Conservation (phyloP, 2,888 invertebrate genomes). For the Phymatocera aterrima region DNA sequence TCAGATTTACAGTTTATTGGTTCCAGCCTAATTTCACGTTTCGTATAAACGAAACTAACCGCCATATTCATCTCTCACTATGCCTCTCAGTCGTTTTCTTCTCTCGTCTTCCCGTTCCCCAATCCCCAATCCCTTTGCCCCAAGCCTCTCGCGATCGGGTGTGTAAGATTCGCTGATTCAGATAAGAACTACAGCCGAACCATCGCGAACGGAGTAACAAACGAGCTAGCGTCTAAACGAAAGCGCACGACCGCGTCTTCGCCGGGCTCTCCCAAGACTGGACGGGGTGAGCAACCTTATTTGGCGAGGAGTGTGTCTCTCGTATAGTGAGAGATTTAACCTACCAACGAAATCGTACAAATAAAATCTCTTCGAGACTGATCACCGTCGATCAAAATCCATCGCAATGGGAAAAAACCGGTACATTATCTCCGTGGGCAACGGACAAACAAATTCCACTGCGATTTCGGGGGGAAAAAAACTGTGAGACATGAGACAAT, state of each 20-base stretch:
- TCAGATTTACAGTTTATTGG: slow-evolving; percentile 20
- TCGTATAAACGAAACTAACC: slow-evolving; percentile 47
- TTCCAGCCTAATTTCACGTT: slow-evolving; percentile 51
- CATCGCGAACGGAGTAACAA: slow-evolving; percentile 49
- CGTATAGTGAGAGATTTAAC: slow-evolving; percentile 50
- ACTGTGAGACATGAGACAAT: not conserved
- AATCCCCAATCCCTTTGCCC: not conserved
- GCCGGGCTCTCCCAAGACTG: slow-evolving; percentile 51
- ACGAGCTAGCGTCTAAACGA: slow-evolving; percentile 52
- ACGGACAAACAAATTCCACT: not conserved
- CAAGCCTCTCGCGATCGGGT: slow-evolving; percentile 35
- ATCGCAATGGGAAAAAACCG: not conserved
- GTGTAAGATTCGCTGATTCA: slow-evolving; percentile 59
- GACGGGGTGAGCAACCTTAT: slow-evolving; percentile 65
- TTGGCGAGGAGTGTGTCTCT: slow-evolving; percentile 57
- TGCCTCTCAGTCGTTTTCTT: slow-evolving; percentile 48
- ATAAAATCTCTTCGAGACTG: not conserved
- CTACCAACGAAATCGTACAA: slow-evolving; percentile 42
- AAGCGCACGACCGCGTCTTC: slow-evolving; percentile 55
- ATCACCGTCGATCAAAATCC: not conserved
- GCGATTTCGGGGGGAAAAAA: not conserved
- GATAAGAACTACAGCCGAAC: slow-evolving; percentile 57
- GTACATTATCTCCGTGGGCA: not conserved
- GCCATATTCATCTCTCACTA: slow-evolving; percentile 46
- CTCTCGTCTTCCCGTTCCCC: no score